These are phyloP conservation scores for Pseudolaguvia tuberculata DNA, from an alignment of 2,113 vertebrate genomes.

Conservation along the genomic window DNA sequence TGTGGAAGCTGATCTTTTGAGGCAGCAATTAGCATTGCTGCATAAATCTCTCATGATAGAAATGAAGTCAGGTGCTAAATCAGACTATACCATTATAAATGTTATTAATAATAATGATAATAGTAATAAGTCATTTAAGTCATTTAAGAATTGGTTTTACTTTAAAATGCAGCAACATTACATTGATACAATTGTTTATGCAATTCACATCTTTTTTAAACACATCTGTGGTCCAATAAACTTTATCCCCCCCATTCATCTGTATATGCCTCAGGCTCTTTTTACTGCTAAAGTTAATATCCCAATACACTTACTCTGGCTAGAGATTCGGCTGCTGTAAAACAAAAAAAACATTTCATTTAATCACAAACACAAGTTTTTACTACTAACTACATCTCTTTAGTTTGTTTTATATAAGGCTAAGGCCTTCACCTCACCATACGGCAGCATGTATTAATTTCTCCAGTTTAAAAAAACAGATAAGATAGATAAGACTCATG, in stretches of 20 bases:
- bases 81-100: no score
- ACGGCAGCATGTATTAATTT: not conserved
- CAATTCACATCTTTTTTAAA: not conserved
- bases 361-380: not conserved
- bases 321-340: not conserved
- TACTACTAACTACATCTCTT: not conserved
- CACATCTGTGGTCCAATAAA: no score
- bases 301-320: not conserved
- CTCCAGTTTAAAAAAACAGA: no score
- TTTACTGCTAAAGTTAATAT: conserved; percentile 9
- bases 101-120: no score
- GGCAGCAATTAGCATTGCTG: not conserved
- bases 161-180: not conserved
- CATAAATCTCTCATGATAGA: not conserved
- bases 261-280: not conserved
- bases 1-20: not conserved
- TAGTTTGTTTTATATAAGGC: not conserved
- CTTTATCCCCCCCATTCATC: not conserved
- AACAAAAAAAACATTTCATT: not conserved
- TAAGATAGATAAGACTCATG: conserved; percentile 9
- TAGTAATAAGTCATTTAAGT: no score
- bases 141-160: not conserved
- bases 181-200: not conserved
- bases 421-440: not conserved
- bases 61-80: not conserved